phyloP scores from a whole-genome alignment of 2,113 vertebrate species.

The Accipiter cooperii region DNA sequence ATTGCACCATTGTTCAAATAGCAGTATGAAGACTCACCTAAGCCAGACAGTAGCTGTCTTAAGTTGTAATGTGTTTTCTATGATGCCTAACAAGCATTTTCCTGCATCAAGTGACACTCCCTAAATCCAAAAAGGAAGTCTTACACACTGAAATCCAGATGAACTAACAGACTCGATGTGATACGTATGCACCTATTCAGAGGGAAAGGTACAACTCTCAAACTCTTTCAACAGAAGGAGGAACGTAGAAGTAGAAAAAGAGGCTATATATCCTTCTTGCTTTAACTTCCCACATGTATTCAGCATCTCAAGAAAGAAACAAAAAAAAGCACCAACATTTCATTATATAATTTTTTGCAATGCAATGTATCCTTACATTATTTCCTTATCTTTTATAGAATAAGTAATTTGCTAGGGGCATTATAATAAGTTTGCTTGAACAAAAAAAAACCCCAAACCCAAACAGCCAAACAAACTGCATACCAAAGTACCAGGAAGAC shows the following conservation, averaged over 20 bases:
- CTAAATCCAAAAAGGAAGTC: background rate
- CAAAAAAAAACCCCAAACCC: too few species aligned
- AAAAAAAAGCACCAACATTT: background rate
- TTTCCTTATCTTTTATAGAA: background rate
- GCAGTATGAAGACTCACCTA: background rate
- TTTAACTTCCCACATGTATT: background rate
- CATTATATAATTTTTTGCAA: background rate
- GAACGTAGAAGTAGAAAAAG: background rate
- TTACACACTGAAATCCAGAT: background rate
- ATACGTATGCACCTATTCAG: background rate
- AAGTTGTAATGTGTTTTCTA: background rate
- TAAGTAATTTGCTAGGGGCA: background rate
- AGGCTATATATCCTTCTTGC: background rate
- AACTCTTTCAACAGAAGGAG: background rate
- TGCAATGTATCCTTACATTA: background rate
- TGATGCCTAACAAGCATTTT: background rate
- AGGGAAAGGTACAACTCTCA: background rate
- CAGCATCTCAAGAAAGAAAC: background rate
- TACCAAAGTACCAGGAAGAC: background rate
- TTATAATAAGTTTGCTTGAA: background rate
- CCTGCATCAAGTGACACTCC: background rate
- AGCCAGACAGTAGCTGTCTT: background rate
- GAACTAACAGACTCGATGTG: background rate
- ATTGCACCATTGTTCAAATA: background rate
- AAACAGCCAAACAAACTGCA: background rate